Evolutionary conservation across 2,888 invertebrate species (phyloP).

Genomic region (Theretra japonica): DNA sequence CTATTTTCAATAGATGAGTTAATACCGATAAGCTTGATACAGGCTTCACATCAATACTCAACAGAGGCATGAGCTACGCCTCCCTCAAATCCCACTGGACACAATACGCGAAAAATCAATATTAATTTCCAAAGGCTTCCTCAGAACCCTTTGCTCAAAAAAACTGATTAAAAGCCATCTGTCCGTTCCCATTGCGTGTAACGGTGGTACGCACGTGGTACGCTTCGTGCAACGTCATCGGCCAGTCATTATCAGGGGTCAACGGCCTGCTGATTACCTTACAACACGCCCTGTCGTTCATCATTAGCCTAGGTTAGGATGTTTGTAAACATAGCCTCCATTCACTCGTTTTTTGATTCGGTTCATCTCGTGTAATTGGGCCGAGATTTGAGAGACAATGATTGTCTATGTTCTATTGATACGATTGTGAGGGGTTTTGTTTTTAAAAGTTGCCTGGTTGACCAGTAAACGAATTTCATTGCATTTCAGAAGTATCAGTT

Average conservation of each 20-base stretch:
- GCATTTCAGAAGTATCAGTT: no score
- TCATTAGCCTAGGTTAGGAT: slow-evolving; percentile 85
- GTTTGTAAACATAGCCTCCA: slow-evolving; percentile 82
- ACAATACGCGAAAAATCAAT: no score
- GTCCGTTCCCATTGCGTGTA: slow-evolving; percentile 48
- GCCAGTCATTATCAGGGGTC: slow-evolving; percentile 82
- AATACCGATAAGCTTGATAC: no score
- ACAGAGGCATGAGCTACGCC: not conserved
- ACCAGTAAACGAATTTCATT: no score
- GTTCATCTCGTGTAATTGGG: slow-evolving; percentile 65
- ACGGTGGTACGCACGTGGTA: slow-evolving; percentile 66
- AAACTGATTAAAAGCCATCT: slow-evolving; percentile 38
- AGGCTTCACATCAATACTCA: no score
- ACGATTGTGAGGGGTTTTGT: not conserved
- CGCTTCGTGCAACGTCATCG: slow-evolving; percentile 81
- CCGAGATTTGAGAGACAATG: slow-evolving; percentile 52
- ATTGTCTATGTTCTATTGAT: slow-evolving; percentile 9
- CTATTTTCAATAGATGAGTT: no score
- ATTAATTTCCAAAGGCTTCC: not conserved
- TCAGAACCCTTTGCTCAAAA: slow-evolving; percentile 26
- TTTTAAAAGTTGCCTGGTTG: no score
- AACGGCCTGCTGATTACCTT: slow-evolving; percentile 81
- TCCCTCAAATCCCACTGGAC: no score
- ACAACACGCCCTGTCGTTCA: slow-evolving; percentile 80
- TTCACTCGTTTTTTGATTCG: slow-evolving; percentile 64